phyloP scores from a whole-genome alignment of 2,888 invertebrate genomes.

The Synanthedon myopaeformis region DNA sequence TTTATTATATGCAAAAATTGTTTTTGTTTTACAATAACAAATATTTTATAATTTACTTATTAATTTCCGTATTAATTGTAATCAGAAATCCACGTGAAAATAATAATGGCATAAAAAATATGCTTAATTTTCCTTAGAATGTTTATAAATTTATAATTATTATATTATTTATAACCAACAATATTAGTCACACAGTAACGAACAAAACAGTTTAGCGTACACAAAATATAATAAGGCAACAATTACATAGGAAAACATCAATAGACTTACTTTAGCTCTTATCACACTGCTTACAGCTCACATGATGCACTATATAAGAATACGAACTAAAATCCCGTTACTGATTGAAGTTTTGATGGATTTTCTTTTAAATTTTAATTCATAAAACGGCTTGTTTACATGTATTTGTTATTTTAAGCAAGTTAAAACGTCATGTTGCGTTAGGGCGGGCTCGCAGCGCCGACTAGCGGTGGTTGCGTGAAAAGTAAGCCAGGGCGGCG shows the following conservation, averaged over 20 bases:
- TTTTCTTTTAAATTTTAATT: slow-evolving; percentile 19
- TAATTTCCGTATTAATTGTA: too few relatives aligned
- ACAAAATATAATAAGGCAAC: not conserved
- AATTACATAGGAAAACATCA: not conserved
- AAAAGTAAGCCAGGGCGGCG: slow-evolving; percentile 42
- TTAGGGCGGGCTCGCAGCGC: slow-evolving; percentile 59
- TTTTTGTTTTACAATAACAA: too few relatives aligned
- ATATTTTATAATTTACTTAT: too few relatives aligned
- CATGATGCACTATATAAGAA: slow-evolving; percentile 4
- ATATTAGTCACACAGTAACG: too few relatives aligned
- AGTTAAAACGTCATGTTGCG: slow-evolving; percentile 44
- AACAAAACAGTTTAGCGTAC: too few relatives aligned
- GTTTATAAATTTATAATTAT: too few relatives aligned
- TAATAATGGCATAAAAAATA: too few relatives aligned
- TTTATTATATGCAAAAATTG: too few relatives aligned
- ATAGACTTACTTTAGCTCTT: slow-evolving; percentile 10
- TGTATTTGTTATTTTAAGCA: slow-evolving; percentile 38
- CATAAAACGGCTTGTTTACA: slow-evolving; percentile 60
- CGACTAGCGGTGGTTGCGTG: slow-evolving; percentile 51
- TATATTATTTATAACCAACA: too few relatives aligned
- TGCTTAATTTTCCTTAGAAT: too few relatives aligned
- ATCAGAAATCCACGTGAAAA: too few relatives aligned
- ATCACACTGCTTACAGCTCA: slow-evolving; percentile 6
- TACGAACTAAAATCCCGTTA: slow-evolving; percentile 17
- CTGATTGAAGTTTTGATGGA: slow-evolving; percentile 12